phyloP scores from a whole-genome alignment of 2,888 invertebrate genomes.

The Ochropleura leucogaster region DNA sequence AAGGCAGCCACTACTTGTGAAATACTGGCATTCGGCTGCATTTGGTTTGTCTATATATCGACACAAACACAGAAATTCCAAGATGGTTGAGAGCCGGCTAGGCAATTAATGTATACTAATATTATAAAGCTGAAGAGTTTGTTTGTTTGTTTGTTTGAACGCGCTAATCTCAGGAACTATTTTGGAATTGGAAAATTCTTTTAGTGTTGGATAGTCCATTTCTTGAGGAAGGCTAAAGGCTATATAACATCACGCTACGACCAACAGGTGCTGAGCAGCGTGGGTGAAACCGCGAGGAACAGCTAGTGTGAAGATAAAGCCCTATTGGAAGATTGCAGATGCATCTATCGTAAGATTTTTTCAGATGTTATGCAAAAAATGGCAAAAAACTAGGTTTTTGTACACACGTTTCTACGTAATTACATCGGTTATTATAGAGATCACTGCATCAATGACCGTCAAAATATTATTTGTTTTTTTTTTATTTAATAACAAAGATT shows the following conservation, averaged over 20 bases:
- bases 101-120: no score
- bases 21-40: not conserved
- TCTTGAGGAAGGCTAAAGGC: no score
- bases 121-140: no score
- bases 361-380: not conserved
- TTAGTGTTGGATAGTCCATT: no score
- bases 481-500: not conserved
- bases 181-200: no score
- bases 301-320: no score
- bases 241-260: no score
- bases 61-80: not conserved
- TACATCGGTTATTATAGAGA: not conserved
- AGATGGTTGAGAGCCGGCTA: not conserved
- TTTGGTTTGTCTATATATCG: no score
- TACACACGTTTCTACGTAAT: not conserved
- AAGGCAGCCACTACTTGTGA: not conserved
- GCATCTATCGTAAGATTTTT: not conserved
- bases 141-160: no score
- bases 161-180: no score
- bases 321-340: not conserved
- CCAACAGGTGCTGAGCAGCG: no score
- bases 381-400: not conserved
- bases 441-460: constrained; percentile 5
- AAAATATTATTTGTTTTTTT: not conserved
- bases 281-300: no score